Base-by-base conservation (phyloP, 2,888 invertebrate genomes). In the Girardia tigrina region DNA sequence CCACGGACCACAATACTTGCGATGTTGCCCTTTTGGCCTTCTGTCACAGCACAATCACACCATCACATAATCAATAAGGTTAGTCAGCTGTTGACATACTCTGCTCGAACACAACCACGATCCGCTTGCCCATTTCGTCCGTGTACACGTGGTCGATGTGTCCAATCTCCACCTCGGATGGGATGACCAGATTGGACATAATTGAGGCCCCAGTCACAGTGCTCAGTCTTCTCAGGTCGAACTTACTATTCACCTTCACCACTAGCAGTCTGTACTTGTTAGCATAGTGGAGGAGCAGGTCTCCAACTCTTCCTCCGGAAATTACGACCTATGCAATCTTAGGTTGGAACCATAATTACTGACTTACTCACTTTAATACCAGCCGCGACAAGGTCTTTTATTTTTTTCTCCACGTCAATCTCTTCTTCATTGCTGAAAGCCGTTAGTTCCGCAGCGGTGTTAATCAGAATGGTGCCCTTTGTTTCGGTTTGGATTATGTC, bases 401-500 rank as follows among this genome's bases (percentile, higher is more conserved):
- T 78, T 77, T 85, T 85, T 78, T 89, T 87, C 83, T 98, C 97
- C 77, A 98, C 86, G 0, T 92, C 86, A 74, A 88, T 90, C 85
- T 98, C 98, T 83, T 98, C 98, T 26, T 95, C 97, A n/a, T 90
- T 88, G 79, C 93, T 93, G 85, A 95, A 98, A 82, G 91, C 90
- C 85, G 92, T 88, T 23, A 99, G 86, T 84, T 99, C 98, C 76
- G 94, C 90, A 26, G 98, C 98, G 8, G 90, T 88, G 84, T 97
- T 95, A 78, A 98, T 95, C 72, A 97, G 86, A 36, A 73, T 28
- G 14, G 70, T 78, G 56, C 70, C 94, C 86, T 98, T 98, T 0
- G 98, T 99, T 86, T 99, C 98, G 0, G 98, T 98, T 83, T 95
- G 94, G 78, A 90, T 90, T 70, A 93, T 89, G 82, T 99, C 98